phyloP scores from a whole-genome alignment of 2,888 invertebrate species.

The Hypselothyrea guttata region DNA sequence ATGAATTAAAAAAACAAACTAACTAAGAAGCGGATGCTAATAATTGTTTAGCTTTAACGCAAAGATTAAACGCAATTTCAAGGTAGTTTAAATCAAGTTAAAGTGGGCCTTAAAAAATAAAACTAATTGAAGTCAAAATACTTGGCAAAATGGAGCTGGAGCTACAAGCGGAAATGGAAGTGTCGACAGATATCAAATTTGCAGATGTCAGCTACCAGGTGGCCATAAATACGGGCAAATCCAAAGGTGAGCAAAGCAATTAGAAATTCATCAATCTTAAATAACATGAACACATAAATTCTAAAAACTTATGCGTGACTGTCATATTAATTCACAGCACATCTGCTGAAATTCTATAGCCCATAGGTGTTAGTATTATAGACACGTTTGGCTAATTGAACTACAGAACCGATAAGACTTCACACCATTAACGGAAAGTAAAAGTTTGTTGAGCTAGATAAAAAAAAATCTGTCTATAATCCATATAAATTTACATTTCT shows the following conservation, averaged over 20 bases:
- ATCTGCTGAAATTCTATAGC: constrained; percentile 12
- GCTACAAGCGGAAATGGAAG: not conserved
- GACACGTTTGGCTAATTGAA: constrained; percentile 37
- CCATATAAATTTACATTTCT: no score
- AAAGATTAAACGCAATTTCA: no score
- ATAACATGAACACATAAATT: no score
- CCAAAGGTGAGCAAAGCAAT: constrained; percentile 33
- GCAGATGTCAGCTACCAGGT: constrained; percentile 26
- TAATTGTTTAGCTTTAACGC: no score
- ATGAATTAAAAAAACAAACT: no score
- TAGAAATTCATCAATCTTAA: constrained; percentile 8
- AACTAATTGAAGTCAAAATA: no score
- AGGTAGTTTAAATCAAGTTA: no score
- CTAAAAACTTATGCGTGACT: constrained; percentile 32
- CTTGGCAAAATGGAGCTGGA: not conserved
- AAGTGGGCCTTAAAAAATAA: no score
- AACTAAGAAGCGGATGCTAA: no score
- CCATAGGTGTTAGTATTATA: constrained; percentile 31
- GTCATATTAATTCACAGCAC: constrained; percentile 15
- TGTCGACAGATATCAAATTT: constrained; percentile 19
- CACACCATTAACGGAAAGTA: not conserved
- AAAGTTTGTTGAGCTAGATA: no score
- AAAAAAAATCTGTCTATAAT: no score
- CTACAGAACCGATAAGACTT: not conserved
- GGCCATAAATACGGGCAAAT: not conserved